These are phyloP conservation scores for Arrhamphus sclerolepis DNA, from an alignment of 2,797 vertebrate species.

Conservation along the genomic window DNA sequence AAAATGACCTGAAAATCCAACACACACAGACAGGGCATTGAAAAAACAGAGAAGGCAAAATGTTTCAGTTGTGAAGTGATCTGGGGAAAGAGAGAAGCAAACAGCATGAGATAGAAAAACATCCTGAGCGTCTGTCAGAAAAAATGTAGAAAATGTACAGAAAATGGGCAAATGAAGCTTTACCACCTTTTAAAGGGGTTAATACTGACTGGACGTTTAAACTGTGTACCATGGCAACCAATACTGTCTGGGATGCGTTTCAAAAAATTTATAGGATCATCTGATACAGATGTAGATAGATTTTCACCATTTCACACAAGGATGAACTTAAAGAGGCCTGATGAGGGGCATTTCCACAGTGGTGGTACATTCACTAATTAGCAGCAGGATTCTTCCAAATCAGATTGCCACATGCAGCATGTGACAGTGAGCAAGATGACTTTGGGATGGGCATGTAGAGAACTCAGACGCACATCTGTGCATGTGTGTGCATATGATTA, in stretches of 20 bases:
- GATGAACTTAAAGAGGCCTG: too few species aligned
- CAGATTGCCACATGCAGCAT: conserved; percentile 34
- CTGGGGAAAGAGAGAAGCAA: conserved; percentile 36
- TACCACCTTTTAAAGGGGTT: conserved; percentile 30
- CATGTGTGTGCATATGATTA: conserved; percentile 1
- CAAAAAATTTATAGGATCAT: too few species aligned
- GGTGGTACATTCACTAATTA: conserved; percentile 1
- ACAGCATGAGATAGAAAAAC: conserved; percentile 37
- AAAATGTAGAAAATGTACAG: conserved; percentile 44
- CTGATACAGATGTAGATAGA: too few species aligned
- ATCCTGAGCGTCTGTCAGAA: conserved; percentile 36
- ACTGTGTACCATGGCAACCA: conserved; percentile 4
- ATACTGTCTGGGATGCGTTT: conserved; percentile 3
- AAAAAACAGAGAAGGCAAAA: neutral
- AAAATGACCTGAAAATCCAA: neutral
- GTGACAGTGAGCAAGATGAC: conserved; percentile 22
- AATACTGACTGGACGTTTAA: conserved; percentile 30
- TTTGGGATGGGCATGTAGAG: conserved; percentile 19
- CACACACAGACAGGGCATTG: neutral
- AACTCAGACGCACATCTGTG: conserved; percentile 19
- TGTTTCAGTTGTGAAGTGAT: conserved; percentile 38
- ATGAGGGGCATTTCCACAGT: neutral
- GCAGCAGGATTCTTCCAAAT: too few species aligned
- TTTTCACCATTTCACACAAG: too few species aligned
- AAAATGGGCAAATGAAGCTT: conserved; percentile 4